Conservation (phyloP, 2,888 invertebrate species). For the Copidosoma aretas region DNA sequence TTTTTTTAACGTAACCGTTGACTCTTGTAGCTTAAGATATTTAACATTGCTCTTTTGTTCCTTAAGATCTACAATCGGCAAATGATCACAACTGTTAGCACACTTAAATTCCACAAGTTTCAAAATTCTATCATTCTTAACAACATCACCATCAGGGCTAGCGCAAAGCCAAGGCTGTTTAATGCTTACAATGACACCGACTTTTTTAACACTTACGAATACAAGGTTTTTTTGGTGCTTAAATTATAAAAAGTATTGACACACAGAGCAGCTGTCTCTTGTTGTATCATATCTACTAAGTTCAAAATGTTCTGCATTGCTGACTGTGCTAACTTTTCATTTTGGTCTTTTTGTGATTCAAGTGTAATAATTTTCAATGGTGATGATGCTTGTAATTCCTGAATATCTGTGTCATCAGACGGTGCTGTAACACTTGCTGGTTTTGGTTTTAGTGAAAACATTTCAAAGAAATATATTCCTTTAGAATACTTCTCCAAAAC, state of each 20-base stretch:
- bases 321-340: neutral
- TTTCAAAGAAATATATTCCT: slow-evolving; percentile 36
- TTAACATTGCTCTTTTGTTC: neutral
- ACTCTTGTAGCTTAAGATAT: neutral
- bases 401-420: neutral
- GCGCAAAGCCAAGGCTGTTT: slow-evolving; percentile 24
- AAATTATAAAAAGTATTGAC: too few species aligned
- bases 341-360: slow-evolving; percentile 9
- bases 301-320: neutral
- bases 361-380: neutral
- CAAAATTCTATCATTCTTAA: neutral
- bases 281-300: too few species aligned
- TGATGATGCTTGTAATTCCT: slow-evolving; percentile 1
- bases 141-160: slow-evolving; percentile 13
- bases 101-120: slow-evolving; percentile 14
- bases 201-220: neutral
- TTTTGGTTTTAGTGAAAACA: slow-evolving; percentile 18
- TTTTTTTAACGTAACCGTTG: neutral
- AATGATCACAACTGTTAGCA: neutral
- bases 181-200: slow-evolving; percentile 17
- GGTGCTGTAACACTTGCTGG: neutral
- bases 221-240: too few species aligned
- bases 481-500: slow-evolving; percentile 41
- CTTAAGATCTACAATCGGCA: neutral
- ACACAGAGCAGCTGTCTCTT: too few species aligned